Evolutionary conservation across 1,140 invertebrate species (phyloP), one percentile per base, ranked within the genome.

Genomic region (Mactra quadrangularis): DNA sequence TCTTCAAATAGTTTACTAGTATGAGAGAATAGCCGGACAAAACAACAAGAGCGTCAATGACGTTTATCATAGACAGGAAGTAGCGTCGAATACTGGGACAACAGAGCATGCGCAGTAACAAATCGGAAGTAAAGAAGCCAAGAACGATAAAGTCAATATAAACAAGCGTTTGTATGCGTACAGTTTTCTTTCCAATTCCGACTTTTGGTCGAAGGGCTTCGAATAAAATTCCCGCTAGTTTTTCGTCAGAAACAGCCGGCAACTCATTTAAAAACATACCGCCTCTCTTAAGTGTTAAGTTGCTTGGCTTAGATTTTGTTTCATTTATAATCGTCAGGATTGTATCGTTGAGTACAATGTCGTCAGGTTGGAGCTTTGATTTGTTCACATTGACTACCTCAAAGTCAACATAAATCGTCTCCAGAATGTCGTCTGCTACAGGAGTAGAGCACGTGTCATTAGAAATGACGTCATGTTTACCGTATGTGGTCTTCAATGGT

Each of bases 1-100:
- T 85, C 1, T 53, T 53, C 0, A 85, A 25, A 29, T 62, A 7
- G 15, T 87, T 79, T 9, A 84, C 60, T 4, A 74, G 22, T 7
- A 72, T n/a, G 9, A 71, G 79, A n/a, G 79, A 76, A 55, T 85
- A 83, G 3, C 78, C 70, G 3, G 83, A 50, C 19, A 82, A 29
- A 25, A 99, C 99, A 92, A 99, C 98, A 94, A 94, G 68, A 94
- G 99, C 97, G 94, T 99, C 99, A 94, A 99, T 99, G 93, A 99
- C 96, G 95, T 99, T 99, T 97, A 99, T 98, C 93, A 99, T 97
- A 95, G 99, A 89, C 27, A 88, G 89, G 33, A 90, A 85, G 84
- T 94, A 94, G 9, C 59, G 68, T 9, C 79, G 38, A 74, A 93
- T 92, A 27, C 85, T 87, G 47, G 94, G 94, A 75, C 86, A 90